These are phyloP conservation scores for Poecilia velifera DNA, from an alignment of 2,797 vertebrate species.

Conservation along the genomic window DNA sequence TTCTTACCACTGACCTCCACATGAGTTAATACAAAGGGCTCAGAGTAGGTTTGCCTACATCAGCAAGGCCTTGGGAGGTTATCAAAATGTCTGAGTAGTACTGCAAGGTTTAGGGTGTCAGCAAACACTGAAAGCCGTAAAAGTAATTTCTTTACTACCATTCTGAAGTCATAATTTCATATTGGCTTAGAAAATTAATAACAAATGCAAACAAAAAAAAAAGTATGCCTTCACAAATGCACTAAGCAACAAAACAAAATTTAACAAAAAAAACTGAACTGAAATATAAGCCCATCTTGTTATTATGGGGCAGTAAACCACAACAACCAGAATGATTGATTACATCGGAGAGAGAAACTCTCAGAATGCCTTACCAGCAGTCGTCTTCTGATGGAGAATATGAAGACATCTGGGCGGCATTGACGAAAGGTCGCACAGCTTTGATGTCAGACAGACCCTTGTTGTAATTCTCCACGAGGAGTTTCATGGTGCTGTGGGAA, in stretches of 20 bases:
- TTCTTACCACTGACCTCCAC: not conserved
- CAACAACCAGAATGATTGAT: no score
- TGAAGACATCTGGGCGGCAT: not conserved
- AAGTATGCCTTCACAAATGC: not conserved
- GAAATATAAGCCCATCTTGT: no score
- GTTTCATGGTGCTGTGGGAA: not conserved
- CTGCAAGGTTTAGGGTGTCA: constrained; percentile 34
- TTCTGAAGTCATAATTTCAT: constrained; percentile 32
- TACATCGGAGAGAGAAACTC: not conserved
- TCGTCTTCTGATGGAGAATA: not conserved
- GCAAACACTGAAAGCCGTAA: constrained; percentile 27
- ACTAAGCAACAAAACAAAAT: no score
- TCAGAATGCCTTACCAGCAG: not conserved
- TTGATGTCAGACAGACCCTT: not conserved
- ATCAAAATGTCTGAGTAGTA: constrained; percentile 18
- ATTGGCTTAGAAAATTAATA: constrained; percentile 44
- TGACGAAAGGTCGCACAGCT: not conserved
- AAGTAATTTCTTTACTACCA: constrained; percentile 42
- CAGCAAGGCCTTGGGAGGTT: constrained; percentile 19
- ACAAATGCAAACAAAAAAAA: constrained; percentile 32
- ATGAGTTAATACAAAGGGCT: constrained; percentile 30
- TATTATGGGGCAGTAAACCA: no score
- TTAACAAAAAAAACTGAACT: no score
- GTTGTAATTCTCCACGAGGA: not conserved
- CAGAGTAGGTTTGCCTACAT: constrained; percentile 40